Base-by-base conservation (phyloP, 2,888 invertebrate genomes). In the Drosophila borealis region DNA sequence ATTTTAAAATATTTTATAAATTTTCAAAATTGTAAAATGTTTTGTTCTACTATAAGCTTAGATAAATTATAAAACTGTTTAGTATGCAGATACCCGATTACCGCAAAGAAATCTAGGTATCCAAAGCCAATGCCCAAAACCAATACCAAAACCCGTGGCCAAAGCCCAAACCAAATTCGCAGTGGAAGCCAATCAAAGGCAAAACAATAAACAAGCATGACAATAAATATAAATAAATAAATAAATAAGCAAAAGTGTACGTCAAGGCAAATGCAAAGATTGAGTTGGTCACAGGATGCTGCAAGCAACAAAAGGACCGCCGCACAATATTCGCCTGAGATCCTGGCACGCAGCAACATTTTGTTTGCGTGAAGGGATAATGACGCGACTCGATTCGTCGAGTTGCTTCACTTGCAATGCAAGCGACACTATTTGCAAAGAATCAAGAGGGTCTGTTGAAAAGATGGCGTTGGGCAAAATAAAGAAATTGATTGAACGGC, bases 131-230 rank as follows among this genome's bases (percentile, higher is more conserved):
- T 8, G 61, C 63, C 59, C 65, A n/a, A 61, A 57, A 54, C 41
- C 62, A 68, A 66, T 45, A 29, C 50, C 50, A 21, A 19, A 34
- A 21, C 21, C 51, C 48, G 17, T 17, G 5, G 11, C 9, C 33
- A 51, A 41, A 48, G 29, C 48, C 37, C 19, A 39, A 53, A 29
- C 55, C 55, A 37, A 56, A 49, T 25, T 42, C 60, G 21, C 50
- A 64, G 50, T 45, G 34, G 54, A 64, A 78, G 76, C 76, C 84
- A 85, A 85, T 85, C 84, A 85, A 73, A 74, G 70, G 70, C 72
- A 74, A 87, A 84, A 82, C 87, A 85, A 85, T 87, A 85, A 85
- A 85, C 84, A 87, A 79, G 68, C 82, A 87, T 85, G 84, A 85
- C 84, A 85, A 84, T 82, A 87, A 81, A 81, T 80, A 81, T 78